Percentiles rank a stretch among this genome's conserved stretches.
phyloP scores from a whole-genome alignment of 2,888 invertebrate species.

The Hypena proboscidalis region DNA sequence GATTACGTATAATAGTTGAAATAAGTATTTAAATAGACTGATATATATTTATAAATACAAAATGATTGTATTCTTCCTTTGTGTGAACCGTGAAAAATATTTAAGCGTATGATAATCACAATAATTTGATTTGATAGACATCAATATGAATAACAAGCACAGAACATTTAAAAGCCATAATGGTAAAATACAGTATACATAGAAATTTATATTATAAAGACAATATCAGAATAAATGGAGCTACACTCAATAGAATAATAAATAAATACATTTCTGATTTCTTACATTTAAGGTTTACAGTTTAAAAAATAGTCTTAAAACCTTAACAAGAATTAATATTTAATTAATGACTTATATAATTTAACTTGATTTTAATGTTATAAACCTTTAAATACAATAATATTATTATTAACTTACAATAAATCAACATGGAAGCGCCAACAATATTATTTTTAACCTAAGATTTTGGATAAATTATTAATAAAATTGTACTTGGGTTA shows the following conservation, averaged over 20 bases:
- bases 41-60: too few species aligned
- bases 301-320: conserved; percentile 31
- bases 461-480: conserved; percentile 14
- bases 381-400: conserved; percentile 21
- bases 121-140: conserved; percentile 56
- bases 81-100: conserved; percentile 28
- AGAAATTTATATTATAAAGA: conserved; percentile 53
- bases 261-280: conserved; percentile 50
- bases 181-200: conserved; percentile 49
- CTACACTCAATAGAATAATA: conserved; percentile 53
- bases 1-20: too few species aligned
- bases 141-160: conserved; percentile 50
- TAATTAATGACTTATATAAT: conserved; percentile 23
- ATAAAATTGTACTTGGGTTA: conserved; percentile 22
- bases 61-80: conserved; percentile 13
- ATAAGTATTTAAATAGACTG: too few species aligned
- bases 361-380: conserved; percentile 14
- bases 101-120: conserved; percentile 70
- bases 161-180: conserved; percentile 57
- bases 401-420: conserved; percentile 31
- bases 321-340: conserved; percentile 31
- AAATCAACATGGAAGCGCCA: conserved; percentile 53
- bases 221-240: conserved; percentile 62
- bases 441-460: conserved; percentile 31
- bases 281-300: conserved; percentile 31